Base-by-base conservation (phyloP, 2,888 invertebrate genomes). In the Philopedon plagiatum region DNA sequence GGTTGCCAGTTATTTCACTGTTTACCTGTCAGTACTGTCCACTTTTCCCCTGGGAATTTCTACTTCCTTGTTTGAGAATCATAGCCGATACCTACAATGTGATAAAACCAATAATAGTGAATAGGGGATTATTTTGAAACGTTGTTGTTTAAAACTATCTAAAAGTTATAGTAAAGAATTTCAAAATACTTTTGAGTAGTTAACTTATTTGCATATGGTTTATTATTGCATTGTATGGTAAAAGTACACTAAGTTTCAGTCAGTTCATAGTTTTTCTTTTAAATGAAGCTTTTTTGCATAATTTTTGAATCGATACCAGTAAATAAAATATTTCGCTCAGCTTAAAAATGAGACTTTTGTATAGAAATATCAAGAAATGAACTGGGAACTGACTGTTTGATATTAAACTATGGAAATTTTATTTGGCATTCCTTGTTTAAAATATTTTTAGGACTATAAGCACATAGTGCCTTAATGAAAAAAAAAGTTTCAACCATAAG, bases 391-490 rank as follows among this genome's bases (percentile, higher is more conserved):
- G 51, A 46, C 29, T 54, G 9, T 32, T 15, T 29, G 0, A 19
- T 4, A 13, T 18, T 54, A 54, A 54, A 5, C 29, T 54, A n/a
- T 39, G 7, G 34, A 46, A 61, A 49, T 60, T 65, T 34, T 41
- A 56, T 65, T 61, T 62, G 71, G 63, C 68, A 69, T 73, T 69
- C 73, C 64, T 23, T 49, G 18, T 32, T 39, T n/a, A 37, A 19
- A 41, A 44, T 34, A 13, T 46, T 57, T 64, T 61, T 37, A 57
- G 18, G 13, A 29, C 46, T 54, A 44, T 37, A 61, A 32, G 65
- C 60, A 60, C 49, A 39, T 61, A 63, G 71, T 71, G 71, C 65
- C 65, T 71, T 71, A 56, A 15, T 15, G 4, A 58, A 71, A 71
- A 26, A 26, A 26, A 26, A 19, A 41, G 19, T 51, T 8, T 58